phyloP scores from a whole-genome alignment of 2,888 invertebrate species.

The Nephrocerus scutellatus region DNA sequence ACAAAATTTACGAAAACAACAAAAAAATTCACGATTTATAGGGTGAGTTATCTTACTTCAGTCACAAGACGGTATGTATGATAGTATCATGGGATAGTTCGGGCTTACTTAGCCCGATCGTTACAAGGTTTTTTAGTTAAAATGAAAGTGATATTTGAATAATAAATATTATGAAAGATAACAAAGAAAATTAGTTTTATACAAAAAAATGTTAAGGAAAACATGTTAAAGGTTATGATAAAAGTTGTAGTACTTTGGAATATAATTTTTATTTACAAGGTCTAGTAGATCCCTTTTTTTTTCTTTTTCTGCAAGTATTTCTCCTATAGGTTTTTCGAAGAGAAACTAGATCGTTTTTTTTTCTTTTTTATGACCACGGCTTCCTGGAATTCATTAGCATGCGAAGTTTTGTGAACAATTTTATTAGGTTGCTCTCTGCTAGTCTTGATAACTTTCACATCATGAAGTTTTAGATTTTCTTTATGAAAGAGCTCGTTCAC shows the following conservation, averaged over 20 bases:
- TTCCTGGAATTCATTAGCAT: slow-evolving; percentile 2
- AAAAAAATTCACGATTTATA: too few relatives aligned
- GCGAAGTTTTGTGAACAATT: background rate
- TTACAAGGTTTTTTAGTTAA: too few relatives aligned
- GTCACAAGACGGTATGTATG: too few relatives aligned
- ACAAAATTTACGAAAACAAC: too few relatives aligned
- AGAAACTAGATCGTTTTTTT: background rate
- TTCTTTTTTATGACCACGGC: slow-evolving; percentile 2
- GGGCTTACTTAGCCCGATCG: too few relatives aligned
- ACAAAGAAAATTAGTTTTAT: too few relatives aligned
- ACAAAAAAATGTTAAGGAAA: background rate
- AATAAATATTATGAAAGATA: too few relatives aligned
- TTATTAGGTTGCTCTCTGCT: background rate
- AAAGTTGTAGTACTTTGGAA: slow-evolving; percentile 5
- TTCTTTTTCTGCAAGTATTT: too few relatives aligned
- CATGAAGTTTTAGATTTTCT: slow-evolving; percentile 3
- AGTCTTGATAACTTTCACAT: slow-evolving; percentile 1
- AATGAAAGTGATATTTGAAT: too few relatives aligned
- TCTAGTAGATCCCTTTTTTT: slow-evolving; percentile 4
- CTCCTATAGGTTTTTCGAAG: slow-evolving; percentile 6
- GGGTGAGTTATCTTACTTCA: too few relatives aligned
- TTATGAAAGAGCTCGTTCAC: slow-evolving; percentile 3
- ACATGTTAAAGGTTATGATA: slow-evolving; percentile 1
- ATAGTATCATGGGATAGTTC: too few relatives aligned
- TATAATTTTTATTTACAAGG: slow-evolving; percentile 4